A percentile compares a stretch with the other conserved stretches of the same genome.
These are phyloP conservation scores for Petrocephalus schoutedeni DNA, from an alignment of 2,797 vertebrate genomes.

Conservation along the genomic window DNA sequence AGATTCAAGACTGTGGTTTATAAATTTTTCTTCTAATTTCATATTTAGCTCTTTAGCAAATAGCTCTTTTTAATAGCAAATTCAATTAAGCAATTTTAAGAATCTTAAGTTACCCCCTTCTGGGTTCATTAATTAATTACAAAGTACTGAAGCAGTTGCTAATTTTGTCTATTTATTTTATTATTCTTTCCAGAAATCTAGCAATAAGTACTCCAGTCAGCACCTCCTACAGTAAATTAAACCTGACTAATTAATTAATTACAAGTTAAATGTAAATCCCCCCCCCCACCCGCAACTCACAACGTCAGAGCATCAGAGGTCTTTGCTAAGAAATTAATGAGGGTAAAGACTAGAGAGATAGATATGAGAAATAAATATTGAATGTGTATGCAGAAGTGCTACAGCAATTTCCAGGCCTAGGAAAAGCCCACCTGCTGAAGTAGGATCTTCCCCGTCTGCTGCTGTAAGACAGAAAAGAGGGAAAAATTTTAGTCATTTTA, in stretches of 20 bases:
- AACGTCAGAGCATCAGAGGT: neutral
- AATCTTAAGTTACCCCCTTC: neutral
- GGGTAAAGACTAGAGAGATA: neutral
- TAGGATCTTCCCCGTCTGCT: conserved; percentile 37
- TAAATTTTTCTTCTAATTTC: neutral
- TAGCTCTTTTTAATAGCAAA: neutral
- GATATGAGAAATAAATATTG: neutral
- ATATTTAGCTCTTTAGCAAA: neutral
- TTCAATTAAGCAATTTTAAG: neutral
- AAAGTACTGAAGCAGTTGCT: neutral
- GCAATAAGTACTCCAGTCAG: neutral
- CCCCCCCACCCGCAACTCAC: no score
- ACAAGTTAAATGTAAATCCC: neutral
- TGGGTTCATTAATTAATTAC: neutral
- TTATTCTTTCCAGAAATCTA: neutral
- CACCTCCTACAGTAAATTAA: neutral
- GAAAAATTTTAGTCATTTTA: neutral
- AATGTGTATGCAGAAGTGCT: neutral
- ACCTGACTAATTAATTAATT: neutral
- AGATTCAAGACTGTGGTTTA: neutral
- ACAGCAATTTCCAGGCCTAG: conserved; percentile 12
- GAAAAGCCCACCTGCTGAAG: conserved; percentile 39
- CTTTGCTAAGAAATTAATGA: neutral
- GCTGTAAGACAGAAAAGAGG: conserved; percentile 32
- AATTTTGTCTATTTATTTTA: neutral